phyloP scores from a whole-genome alignment of 2,113 vertebrate species.

The Ornithorhynchus anatinus region DNA sequence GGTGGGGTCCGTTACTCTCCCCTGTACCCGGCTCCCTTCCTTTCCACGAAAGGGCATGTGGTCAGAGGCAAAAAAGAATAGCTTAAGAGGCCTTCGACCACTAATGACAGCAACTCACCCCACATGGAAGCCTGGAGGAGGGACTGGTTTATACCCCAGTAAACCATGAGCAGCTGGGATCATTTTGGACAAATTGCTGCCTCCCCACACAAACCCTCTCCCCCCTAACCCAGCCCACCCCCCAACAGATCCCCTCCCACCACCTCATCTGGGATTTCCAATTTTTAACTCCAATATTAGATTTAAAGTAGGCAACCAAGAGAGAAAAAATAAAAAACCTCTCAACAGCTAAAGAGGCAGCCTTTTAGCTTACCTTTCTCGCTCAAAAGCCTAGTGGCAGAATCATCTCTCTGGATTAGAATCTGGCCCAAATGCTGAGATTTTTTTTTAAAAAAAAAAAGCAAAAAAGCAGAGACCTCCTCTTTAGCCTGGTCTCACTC shows the following conservation, averaged over 20 bases:
- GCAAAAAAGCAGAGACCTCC: too few species aligned
- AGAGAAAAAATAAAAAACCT: slow-evolving; percentile 6
- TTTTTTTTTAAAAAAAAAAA: too few species aligned
- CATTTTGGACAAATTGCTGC: slow-evolving; percentile 10
- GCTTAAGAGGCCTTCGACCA: slow-evolving; percentile 43
- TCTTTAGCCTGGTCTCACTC: too few species aligned
- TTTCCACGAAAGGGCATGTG: slow-evolving; percentile 11
- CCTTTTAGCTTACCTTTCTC: slow-evolving; percentile 8
- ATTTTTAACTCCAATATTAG: slow-evolving; percentile 1
- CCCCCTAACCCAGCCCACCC: background rate
- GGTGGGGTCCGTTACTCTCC: background rate
- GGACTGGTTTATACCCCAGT: background rate
- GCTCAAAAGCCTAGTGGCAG: slow-evolving; percentile 4
- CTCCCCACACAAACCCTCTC: background rate
- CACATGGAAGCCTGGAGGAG: slow-evolving; percentile 34
- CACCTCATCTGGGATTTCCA: slow-evolving; percentile 1
- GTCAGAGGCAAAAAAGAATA: slow-evolving; percentile 41
- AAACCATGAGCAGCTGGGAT: slow-evolving; percentile 50
- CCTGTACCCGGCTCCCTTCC: slow-evolving; percentile 2
- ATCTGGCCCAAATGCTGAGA: slow-evolving; percentile 30
- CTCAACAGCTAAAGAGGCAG: background rate
- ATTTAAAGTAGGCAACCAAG: slow-evolving; percentile 10
- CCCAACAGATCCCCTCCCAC: background rate
- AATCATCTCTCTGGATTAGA: slow-evolving; percentile 14
- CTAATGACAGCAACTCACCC: slow-evolving; percentile 17